Percentiles rank a stretch among this genome's conserved stretches.
Conservation (phyloP, 2,797 vertebrate species). For the Siniperca scherzeri region DNA sequence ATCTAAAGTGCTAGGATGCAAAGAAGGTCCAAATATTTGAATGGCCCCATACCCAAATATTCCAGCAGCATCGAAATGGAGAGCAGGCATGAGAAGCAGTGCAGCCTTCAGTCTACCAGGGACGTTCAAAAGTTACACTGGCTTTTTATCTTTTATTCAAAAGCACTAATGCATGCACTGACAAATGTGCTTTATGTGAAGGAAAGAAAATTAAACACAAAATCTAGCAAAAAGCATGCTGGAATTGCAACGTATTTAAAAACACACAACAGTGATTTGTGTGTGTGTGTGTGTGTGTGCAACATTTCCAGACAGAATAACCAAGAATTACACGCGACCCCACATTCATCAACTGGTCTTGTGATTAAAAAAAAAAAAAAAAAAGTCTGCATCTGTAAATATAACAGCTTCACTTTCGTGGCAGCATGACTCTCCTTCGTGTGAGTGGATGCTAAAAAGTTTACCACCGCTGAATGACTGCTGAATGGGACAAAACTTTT, state of each 20-base stretch:
- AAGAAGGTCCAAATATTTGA: slow-evolving; percentile 44
- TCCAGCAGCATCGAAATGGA: slow-evolving; percentile 6
- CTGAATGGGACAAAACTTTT: slow-evolving; percentile 78
- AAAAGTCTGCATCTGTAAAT: neutral
- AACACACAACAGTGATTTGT: slow-evolving; percentile 13
- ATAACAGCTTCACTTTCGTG: slow-evolving; percentile 2
- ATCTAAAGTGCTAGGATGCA: slow-evolving; percentile 43
- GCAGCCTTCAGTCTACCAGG: neutral
- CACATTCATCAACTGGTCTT: neutral
- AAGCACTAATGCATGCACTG: slow-evolving; percentile 1
- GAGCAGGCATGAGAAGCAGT: slow-evolving; percentile 21
- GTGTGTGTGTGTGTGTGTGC: neutral
- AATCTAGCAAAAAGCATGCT: neutral
- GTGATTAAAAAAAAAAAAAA: too few relatives aligned
- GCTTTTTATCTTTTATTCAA: slow-evolving; percentile 2
- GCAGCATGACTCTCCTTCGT: slow-evolving; percentile 29
- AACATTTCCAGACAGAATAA: slow-evolving; percentile 16
- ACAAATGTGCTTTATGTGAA: neutral
- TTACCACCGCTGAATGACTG: slow-evolving; percentile 59
- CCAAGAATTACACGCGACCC: neutral
- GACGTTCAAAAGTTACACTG: slow-evolving; percentile 53
- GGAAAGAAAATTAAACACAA: neutral
- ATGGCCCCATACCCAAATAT: slow-evolving; percentile 27
- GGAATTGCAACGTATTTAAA: neutral
- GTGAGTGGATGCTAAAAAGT: slow-evolving; percentile 72